Base-by-base conservation (phyloP, 2,797 vertebrate genomes). In the Tapera naevia region DNA sequence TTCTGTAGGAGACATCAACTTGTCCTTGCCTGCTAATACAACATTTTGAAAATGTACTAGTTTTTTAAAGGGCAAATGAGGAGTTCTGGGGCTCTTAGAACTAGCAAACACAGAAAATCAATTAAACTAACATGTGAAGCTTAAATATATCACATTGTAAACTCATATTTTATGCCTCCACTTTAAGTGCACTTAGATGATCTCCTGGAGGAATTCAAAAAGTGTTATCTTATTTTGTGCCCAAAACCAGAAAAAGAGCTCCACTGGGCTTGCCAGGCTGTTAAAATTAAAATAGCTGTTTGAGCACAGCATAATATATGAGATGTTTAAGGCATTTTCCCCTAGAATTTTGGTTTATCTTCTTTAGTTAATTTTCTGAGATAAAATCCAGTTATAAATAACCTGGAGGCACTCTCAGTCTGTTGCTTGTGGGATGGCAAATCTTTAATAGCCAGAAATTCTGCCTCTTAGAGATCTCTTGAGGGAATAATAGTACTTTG, bases 361-460 rank as follows among this genome's bases (percentile, higher is more conserved):
- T 97, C 97, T 97, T 98, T 96, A 98, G 97, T 97, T 98, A 98
- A 98, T 98, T 98, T 98, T 98, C 97, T 95, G 97, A 98, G 97
- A 98, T 98, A 98, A 98, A 98, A 98, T 97, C 97, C 95, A 97
- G 97, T 98, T 98, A 98, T 97, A 98, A 98, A 98, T 98, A 98
- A 98, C 98, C 97, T 94, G 84, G 91, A 97, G 98, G 96, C 96
- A 95, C 95, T 97, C 95, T 98, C 97, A 97, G 95, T 94, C 86
- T 96, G 95, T 95, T 96, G 91, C 94, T 98, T 97, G 94, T 96
- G 96, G 97, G 97, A 97, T 91, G 95, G 97, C 85, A 97, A 97
- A 97, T 97, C 95, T 98, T 98, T 98, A 97, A 97, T 95, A 97
- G 97, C 95, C 96, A 98, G 97, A 97, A 97, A 95, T 97, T 96